Conservation (phyloP, 2,113 vertebrate species). For the Mellivora capensis region DNA sequence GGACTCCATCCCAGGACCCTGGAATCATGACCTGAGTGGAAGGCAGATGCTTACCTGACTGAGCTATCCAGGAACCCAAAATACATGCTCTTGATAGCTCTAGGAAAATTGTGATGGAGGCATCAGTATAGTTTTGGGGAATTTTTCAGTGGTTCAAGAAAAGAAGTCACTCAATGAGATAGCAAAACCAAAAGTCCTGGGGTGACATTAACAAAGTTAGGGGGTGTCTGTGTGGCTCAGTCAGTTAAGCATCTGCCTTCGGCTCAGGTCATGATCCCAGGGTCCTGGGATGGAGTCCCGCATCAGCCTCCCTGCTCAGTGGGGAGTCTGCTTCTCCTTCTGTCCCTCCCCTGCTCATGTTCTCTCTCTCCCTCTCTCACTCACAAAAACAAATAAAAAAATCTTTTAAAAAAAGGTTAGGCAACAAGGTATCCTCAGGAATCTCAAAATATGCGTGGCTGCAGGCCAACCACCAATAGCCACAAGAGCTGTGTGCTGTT, state of each 20-base stretch:
- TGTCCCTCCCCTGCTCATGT: too few species aligned
- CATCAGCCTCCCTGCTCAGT: too few species aligned
- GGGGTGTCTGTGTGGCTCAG: too few species aligned
- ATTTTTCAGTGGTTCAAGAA: background rate
- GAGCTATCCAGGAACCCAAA: background rate
- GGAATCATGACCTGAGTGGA: too few species aligned
- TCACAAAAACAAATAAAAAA: too few species aligned
- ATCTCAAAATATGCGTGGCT: background rate
- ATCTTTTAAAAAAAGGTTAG: background rate
- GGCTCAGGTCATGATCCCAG: too few species aligned
- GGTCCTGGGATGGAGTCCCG: too few species aligned
- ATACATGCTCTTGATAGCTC: background rate
- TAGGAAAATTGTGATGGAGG: background rate
- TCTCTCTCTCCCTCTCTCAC: too few species aligned
- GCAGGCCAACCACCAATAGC: background rate
- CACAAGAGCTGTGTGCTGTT: background rate
- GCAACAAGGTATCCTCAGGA: background rate
- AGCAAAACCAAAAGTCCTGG: background rate
- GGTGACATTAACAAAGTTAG: background rate
- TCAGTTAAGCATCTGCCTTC: too few species aligned
- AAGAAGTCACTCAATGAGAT: background rate
- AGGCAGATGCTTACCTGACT: too few species aligned
- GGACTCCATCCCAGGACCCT: too few species aligned
- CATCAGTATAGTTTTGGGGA: background rate
- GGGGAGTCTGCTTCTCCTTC: too few species aligned